These are phyloP conservation scores for Julus scanicus DNA, from an alignment of 2,888 invertebrate species.

Conservation along the genomic window DNA sequence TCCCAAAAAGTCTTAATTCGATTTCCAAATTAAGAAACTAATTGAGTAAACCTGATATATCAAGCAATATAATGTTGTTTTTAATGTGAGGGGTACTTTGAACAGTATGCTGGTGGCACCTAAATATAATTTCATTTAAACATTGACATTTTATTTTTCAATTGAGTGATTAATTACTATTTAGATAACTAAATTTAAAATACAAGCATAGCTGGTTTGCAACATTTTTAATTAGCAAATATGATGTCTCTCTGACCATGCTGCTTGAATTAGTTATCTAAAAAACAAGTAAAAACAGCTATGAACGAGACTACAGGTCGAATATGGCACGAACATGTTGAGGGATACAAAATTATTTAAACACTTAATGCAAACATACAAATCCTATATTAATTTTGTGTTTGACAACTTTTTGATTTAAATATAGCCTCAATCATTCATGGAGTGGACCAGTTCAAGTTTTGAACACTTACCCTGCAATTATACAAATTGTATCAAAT, in stretches of 20 bases:
- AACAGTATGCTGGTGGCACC: background rate
- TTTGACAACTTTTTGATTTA: too few species aligned
- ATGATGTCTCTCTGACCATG: background rate
- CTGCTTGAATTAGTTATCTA: background rate
- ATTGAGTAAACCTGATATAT: background rate
- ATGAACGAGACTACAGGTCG: too few species aligned
- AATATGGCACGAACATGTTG: too few species aligned
- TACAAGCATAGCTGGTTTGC: background rate
- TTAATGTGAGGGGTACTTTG: background rate
- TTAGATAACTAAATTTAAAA: background rate
- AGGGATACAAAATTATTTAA: too few species aligned
- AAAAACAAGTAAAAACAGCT: too few species aligned
- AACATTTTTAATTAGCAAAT: background rate
- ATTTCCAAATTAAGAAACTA: background rate
- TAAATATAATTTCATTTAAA: conserved; percentile 23
- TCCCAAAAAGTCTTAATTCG: background rate
- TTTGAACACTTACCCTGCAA: too few species aligned
- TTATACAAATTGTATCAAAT: too few species aligned
- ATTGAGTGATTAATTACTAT: background rate
- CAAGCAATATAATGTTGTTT: background rate
- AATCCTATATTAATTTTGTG: too few species aligned
- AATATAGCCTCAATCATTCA: too few species aligned
- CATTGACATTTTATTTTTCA: background rate
- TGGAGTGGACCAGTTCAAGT: too few species aligned
- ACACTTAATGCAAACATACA: too few species aligned